Evolutionary conservation across 2,888 invertebrate species (phyloP), one percentile per base, ranked within the genome.

Genomic region (Scotopteryx bipunctaria): DNA sequence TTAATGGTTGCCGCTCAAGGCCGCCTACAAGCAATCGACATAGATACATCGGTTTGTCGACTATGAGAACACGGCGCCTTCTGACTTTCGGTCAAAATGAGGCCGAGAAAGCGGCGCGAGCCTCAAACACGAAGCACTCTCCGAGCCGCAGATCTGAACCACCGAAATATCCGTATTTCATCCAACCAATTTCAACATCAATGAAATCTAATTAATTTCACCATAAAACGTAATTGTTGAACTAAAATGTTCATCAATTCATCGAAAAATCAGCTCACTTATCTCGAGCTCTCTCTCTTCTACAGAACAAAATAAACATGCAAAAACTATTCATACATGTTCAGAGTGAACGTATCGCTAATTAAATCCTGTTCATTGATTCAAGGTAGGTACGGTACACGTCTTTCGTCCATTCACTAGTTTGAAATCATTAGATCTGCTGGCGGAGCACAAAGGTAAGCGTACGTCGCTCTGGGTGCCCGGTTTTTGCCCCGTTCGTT

Each of bases 1-100:
- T 88, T 87, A 86, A 86, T 86, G 81, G 81, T 78, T 76, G 80
- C 73, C 75, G 85, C 79, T 89, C 89, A 88, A 88, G 88, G 89
- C 88, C 88, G 86, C 86, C 87, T 86, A 82, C 84, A 81, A 85
- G 81, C 83, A 82, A 85, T 87, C 86, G 87, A 87, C 87, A 88
- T 86, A 86, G 85, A 88, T 86, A 87, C 86, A 87, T 87, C 79
- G 76, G 75, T 82, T 83, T 83, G 84, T 81, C 83, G 83, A 82
- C 81, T 82, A 82, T 80, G 84, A 86, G 85, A 86, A 84, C 82
- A 77, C 76, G 81, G 81, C 80, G 72, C 73, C 83, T 81, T 83
- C 83, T 78, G 73, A 81, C 71, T 77, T 72, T 71, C 74, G 76
- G 79, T 72, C 77, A 77, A 76, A 89, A 82, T 84, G 86, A 74